Conservation (phyloP, 2,797 vertebrate genomes). For the Clamator glandarius region DNA sequence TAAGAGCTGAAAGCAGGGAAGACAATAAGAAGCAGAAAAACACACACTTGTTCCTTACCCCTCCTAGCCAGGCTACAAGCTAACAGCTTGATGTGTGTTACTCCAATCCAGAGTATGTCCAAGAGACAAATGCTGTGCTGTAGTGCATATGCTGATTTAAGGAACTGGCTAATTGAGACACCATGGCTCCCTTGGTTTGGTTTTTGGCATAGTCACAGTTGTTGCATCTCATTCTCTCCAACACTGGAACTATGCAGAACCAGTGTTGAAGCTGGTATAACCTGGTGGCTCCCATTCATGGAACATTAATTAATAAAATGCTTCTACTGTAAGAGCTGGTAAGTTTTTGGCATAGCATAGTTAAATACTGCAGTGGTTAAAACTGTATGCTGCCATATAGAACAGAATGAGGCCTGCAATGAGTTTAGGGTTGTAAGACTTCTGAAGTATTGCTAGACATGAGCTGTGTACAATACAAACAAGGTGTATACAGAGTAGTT, state of each 20-base stretch:
- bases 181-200: neutral
- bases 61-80: neutral
- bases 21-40: neutral
- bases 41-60: neutral
- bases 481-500: neutral
- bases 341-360: neutral
- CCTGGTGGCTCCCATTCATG: neutral
- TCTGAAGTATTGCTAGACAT: neutral
- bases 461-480: neutral
- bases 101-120: neutral
- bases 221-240: neutral
- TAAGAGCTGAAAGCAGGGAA: neutral
- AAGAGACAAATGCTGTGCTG: neutral
- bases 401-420: neutral
- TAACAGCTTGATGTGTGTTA: rapidly evolving
- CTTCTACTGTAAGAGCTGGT: neutral
- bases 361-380: neutral
- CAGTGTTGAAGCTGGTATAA: neutral
- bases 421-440: neutral
- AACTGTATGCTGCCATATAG: neutral
- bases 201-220: neutral
- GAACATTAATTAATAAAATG: neutral
- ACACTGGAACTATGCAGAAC: neutral
- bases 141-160: neutral
- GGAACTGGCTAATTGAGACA: neutral